Percentiles rank a stretch among this genome's conserved stretches.
These are phyloP conservation scores for Trididemnum clinides DNA, from an alignment of 23 tunicate genomes.

Conservation along the genomic window DNA sequence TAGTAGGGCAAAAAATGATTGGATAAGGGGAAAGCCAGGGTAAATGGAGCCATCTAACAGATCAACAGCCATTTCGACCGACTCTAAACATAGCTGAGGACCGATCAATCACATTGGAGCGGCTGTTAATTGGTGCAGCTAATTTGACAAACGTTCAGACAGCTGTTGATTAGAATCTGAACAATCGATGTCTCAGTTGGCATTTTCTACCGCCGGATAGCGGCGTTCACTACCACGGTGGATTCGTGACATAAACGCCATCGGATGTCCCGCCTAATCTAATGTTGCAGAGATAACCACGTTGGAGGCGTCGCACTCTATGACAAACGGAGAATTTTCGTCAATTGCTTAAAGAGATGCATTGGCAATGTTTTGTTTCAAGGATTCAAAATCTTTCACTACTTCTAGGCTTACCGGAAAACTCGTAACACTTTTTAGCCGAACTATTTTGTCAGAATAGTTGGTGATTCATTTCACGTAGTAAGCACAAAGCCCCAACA, in stretches of 20 bases:
- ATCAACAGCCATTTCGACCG: too few species aligned
- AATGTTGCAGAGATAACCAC: neutral
- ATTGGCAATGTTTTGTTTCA: neutral
- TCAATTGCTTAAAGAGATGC: neutral
- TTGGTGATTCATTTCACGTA: neutral
- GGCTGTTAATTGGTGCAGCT: too few species aligned
- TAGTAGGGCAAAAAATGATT: too few species aligned
- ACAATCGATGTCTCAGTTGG: too few species aligned
- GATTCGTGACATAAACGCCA: neutral
- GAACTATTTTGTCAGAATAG: neutral
- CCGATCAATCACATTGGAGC: too few species aligned
- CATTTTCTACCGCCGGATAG: neutral
- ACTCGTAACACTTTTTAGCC: neutral
- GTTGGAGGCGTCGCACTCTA: conserved; percentile 1
- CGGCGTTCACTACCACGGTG: neutral
- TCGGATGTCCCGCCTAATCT: neutral
- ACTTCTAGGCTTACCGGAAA: neutral
- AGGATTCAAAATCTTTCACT: neutral
- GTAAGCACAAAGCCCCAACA: neutral
- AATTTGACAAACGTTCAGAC: too few species aligned
- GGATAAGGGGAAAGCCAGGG: too few species aligned
- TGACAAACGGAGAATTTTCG: neutral
- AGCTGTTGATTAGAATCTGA: too few species aligned
- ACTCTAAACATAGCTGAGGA: too few species aligned
- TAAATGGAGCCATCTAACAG: too few species aligned